These are phyloP conservation scores for Bergia puertoricense DNA, from an alignment of 92 coral and sea anemone species.

Conservation along the genomic window DNA sequence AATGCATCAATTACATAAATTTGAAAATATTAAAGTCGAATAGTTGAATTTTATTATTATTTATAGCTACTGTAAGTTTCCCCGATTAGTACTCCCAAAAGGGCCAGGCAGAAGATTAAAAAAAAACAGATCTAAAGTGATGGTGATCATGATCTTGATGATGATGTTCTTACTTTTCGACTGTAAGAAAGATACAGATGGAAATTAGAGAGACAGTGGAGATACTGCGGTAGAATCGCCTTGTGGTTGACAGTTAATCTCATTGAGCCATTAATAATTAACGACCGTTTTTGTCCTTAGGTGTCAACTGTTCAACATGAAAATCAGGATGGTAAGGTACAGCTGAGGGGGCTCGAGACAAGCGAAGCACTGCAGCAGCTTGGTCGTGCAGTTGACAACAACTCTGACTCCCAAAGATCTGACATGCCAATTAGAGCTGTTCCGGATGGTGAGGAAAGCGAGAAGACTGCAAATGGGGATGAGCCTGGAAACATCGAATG, in stretches of 20 bases:
- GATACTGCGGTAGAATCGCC: neutral
- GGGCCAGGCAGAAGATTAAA: too few relatives aligned
- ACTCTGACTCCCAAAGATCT: neutral
- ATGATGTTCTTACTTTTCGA: neutral
- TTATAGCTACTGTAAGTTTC: too few relatives aligned
- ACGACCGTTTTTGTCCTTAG: neutral
- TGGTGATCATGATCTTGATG: too few relatives aligned
- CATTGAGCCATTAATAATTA: neutral
- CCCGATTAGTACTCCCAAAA: too few relatives aligned
- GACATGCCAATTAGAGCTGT: neutral
- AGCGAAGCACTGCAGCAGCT: neutral
- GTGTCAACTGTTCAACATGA: neutral
- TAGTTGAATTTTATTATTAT: too few relatives aligned
- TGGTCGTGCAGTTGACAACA: neutral
- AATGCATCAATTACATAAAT: too few relatives aligned
- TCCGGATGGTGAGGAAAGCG: constrained; percentile 25
- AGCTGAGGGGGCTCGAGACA: neutral
- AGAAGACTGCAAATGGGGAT: neutral
- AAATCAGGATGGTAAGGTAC: neutral
- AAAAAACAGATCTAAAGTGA: too few relatives aligned
- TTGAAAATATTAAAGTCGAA: too few relatives aligned
- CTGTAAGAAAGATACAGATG: neutral
- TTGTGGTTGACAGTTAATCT: neutral
- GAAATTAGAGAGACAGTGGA: neutral
- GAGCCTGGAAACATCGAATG: neutral